Evolutionary conservation across 2,113 vertebrate genomes (phyloP).

Genomic region (western clawed frog (Xenopus tropicalis)): DNA sequence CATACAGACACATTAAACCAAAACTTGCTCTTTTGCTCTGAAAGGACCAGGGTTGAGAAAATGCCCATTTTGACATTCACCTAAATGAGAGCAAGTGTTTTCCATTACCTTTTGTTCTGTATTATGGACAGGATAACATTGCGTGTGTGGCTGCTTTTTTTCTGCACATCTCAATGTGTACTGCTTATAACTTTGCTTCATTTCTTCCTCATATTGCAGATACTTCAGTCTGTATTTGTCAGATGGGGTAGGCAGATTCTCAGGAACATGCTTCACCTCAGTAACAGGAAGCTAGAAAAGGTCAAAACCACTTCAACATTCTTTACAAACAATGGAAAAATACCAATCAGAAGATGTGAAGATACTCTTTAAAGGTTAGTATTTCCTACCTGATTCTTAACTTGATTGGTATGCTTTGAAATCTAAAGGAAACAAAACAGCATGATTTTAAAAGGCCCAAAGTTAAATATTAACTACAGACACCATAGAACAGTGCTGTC

Average conservation of each 20-base stretch:
- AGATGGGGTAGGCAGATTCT: slow-evolving; percentile 55
- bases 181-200: slow-evolving; percentile 54
- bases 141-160: slow-evolving; percentile 19
- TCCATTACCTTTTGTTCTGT: slow-evolving; percentile 42
- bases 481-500: too few species aligned
- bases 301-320: too few species aligned
- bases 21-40: too few species aligned
- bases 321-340: too few species aligned
- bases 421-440: neutral
- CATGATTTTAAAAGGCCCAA: neutral
- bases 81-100: neutral
- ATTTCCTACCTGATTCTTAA: neutral
- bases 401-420: neutral
- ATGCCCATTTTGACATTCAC: too few species aligned
- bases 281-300: slow-evolving; percentile 46
- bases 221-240: slow-evolving; percentile 55
- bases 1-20: too few species aligned
- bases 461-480: too few species aligned
- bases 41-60: too few species aligned
- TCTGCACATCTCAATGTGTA: slow-evolving; percentile 49
- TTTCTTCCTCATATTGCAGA: slow-evolving; percentile 54
- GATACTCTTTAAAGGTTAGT: neutral
- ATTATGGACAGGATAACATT: slow-evolving; percentile 33
- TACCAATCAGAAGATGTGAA: neutral
- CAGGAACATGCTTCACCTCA: slow-evolving; percentile 53